These are phyloP conservation scores for Elachura formosa DNA, from an alignment of 2,113 vertebrate genomes.

Conservation along the genomic window DNA sequence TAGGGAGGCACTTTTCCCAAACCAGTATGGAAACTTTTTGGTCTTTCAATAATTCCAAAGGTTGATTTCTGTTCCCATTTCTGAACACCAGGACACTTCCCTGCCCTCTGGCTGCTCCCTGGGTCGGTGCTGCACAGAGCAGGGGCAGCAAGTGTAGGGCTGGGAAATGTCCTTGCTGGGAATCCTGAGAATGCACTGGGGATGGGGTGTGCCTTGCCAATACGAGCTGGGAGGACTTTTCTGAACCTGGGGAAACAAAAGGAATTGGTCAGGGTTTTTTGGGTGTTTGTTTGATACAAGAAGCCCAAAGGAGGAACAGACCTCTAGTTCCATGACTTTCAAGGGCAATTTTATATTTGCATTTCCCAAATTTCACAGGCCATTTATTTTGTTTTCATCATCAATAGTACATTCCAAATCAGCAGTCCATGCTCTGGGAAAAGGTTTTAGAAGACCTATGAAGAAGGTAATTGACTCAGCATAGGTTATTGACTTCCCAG, in stretches of 20 bases:
- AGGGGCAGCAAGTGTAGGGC: not conserved
- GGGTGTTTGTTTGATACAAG: not conserved
- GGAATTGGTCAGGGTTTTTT: not conserved
- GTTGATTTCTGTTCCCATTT: too few species aligned
- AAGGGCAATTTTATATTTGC: not conserved
- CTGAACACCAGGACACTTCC: too few species aligned
- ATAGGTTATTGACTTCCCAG: not conserved
- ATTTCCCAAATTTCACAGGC: too few species aligned
- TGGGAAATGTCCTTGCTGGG: not conserved
- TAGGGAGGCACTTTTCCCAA: not conserved
- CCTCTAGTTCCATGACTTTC: too few species aligned
- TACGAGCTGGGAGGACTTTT: not conserved
- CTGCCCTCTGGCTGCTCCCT: not conserved
- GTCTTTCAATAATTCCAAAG: too few species aligned
- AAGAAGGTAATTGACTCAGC: too few species aligned
- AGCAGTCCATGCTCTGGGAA: too few species aligned
- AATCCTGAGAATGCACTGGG: too few species aligned
- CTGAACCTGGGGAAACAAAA: not conserved
- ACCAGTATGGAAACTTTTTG: not conserved
- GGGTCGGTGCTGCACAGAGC: too few species aligned
- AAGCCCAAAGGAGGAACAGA: not conserved
- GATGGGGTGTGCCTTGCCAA: not conserved
- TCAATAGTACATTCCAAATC: too few species aligned
- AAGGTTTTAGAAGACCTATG: not conserved
- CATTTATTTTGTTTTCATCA: not conserved